phyloP scores from a whole-genome alignment of 2,888 invertebrate species.

The Oscheius onirici region DNA sequence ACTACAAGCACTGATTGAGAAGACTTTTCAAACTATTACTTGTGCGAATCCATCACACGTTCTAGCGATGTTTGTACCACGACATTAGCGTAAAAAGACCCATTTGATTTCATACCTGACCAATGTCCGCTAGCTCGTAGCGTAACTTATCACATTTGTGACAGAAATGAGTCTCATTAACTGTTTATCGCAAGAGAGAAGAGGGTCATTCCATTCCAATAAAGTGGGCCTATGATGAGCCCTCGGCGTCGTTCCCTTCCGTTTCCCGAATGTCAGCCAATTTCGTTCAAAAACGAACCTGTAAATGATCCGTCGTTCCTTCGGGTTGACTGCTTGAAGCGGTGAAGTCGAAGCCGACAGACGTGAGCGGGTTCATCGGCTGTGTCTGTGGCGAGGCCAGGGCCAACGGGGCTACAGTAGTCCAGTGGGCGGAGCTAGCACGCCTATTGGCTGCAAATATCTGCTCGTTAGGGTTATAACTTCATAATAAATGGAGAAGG shows the following conservation, averaged over 20 bases:
- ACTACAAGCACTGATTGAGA: too few relatives aligned
- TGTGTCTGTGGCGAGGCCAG: slow-evolving; percentile 19
- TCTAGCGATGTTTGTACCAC: too few relatives aligned
- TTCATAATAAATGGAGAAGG: not conserved
- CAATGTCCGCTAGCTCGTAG: too few relatives aligned
- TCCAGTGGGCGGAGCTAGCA: not conserved
- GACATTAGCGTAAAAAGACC: too few relatives aligned
- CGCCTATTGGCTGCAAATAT: slow-evolving; percentile 23
- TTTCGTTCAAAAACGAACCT: slow-evolving; percentile 34
- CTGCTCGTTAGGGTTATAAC: not conserved
- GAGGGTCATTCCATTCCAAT: slow-evolving; percentile 29
- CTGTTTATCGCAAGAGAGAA: slow-evolving; percentile 7
- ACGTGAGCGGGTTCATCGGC: slow-evolving; percentile 43
- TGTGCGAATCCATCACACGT: too few relatives aligned
- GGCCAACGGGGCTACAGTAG: slow-evolving; percentile 20
- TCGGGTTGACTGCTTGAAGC: slow-evolving; percentile 53
- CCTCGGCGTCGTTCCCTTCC: slow-evolving; percentile 18
- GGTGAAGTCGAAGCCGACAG: slow-evolving; percentile 49
- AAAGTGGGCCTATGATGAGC: slow-evolving; percentile 19
- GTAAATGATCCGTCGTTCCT: slow-evolving; percentile 48
- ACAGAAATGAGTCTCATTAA: not conserved
- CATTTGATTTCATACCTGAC: too few relatives aligned
- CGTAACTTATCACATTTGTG: too few relatives aligned
- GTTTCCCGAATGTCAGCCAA: too few relatives aligned
- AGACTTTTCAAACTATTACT: too few relatives aligned